Evolutionary conservation across 2,888 invertebrate species (phyloP).

Genomic region (Molorchus minor): DNA sequence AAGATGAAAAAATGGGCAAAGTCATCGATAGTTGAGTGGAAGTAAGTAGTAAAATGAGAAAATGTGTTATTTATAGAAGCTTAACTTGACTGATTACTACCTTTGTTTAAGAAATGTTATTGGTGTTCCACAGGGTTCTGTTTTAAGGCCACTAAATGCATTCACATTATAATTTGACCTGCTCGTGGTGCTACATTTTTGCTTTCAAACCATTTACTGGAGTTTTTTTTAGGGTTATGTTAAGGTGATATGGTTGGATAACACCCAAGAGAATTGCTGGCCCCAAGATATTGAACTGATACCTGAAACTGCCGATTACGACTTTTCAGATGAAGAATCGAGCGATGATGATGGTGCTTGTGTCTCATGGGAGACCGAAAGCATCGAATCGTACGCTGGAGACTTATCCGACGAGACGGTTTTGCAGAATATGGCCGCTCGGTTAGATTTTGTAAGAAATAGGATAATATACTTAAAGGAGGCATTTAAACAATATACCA

Average conservation of each 20-base stretch:
- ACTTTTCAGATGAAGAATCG: conserved; percentile 70
- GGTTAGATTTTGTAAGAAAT: conserved; percentile 62
- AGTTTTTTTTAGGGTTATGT: conserved; percentile 77
- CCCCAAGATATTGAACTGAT: conserved; percentile 79
- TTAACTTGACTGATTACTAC: no score
- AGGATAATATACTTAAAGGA: conserved; percentile 70
- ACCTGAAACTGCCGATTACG: conserved; percentile 79
- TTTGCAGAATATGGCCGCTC: conserved; percentile 74
- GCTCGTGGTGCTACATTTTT: no score
- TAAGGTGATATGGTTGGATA: conserved; percentile 93
- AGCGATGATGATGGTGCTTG: conserved; percentile 43
- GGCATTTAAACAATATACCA: conserved; percentile 80
- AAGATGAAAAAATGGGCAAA: conserved; percentile 71
- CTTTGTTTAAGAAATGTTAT: no score
- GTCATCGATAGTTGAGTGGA: conserved; percentile 88
- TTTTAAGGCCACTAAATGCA: no score
- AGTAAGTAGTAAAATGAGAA: no score
- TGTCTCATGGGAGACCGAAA: conserved; percentile 84
- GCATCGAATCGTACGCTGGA: conserved; percentile 68
- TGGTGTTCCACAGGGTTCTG: no score
- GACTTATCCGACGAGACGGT: conserved; percentile 63
- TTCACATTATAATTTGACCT: no score
- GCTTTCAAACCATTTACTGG: no score
- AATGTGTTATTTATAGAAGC: no score
- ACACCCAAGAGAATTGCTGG: conserved; percentile 86